Conservation (phyloP, 2,797 vertebrate species). For the Emys orbicularis region DNA sequence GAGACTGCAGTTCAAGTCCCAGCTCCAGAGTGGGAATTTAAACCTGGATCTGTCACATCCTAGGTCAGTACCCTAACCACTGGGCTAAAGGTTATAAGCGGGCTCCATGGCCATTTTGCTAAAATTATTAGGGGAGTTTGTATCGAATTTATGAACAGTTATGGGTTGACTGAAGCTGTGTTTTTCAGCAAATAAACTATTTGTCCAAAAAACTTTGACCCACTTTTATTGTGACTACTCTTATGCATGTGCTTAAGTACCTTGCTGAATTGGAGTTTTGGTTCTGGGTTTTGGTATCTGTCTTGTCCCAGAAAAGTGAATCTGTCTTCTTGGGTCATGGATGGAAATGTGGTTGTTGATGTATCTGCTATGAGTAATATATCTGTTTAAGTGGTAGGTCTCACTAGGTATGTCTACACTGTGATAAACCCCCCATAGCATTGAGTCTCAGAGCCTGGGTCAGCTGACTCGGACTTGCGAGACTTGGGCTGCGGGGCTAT, state of each 20-base stretch:
- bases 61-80: background rate
- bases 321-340: accelerated
- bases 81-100: background rate
- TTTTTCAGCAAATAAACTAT: background rate
- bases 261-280: background rate
- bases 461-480: background rate
- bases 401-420: background rate
- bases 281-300: background rate
- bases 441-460: background rate
- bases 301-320: background rate
- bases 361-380: background rate
- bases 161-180: background rate
- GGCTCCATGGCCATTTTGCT: background rate
- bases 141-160: background rate
- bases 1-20: background rate
- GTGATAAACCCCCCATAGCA: background rate
- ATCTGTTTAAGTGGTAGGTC: background rate
- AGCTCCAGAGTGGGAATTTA: background rate
- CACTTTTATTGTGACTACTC: background rate
- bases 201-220: background rate
- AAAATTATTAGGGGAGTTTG: background rate
- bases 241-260: background rate
- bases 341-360: background rate
- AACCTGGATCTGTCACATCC: background rate
- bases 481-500: background rate